Conservation (phyloP, 2,113 vertebrate genomes). For the Regulus satrapa region DNA sequence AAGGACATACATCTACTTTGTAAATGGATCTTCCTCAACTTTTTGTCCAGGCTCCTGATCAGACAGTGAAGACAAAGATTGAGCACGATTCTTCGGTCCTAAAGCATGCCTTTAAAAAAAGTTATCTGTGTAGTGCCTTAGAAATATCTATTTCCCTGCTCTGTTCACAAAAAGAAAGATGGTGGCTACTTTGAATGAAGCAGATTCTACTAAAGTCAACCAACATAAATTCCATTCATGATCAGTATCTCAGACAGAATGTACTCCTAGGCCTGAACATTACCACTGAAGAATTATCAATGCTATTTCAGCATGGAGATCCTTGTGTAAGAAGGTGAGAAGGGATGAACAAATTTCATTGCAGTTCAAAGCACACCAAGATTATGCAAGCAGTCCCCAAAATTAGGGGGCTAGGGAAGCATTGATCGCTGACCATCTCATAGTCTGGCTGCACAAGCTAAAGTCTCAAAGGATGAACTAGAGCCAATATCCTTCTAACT, state of each 20-base stretch:
- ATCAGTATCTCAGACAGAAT: neutral
- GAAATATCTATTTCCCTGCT: neutral
- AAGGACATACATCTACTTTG: neutral
- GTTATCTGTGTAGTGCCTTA: neutral
- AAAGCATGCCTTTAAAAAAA: neutral
- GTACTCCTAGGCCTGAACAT: neutral
- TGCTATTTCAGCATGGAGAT: neutral
- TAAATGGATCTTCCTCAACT: neutral
- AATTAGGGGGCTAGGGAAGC: accelerated
- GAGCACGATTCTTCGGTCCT: neutral
- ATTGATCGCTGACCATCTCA: neutral
- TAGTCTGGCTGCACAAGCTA: neutral
- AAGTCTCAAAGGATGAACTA: neutral
- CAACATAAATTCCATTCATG: neutral
- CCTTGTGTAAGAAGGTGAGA: neutral
- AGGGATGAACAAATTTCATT: neutral
- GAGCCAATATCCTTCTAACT: neutral
- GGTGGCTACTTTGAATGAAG: neutral
- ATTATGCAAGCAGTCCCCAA: neutral
- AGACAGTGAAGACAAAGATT: neutral
- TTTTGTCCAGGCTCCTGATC: neutral
- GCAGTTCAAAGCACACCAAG: neutral
- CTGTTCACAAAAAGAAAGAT: neutral
- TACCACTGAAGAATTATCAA: neutral
- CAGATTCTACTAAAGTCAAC: neutral